Evolutionary conservation across 2,888 invertebrate genomes (phyloP).

Genomic region (Meteorus cinctellus): DNA sequence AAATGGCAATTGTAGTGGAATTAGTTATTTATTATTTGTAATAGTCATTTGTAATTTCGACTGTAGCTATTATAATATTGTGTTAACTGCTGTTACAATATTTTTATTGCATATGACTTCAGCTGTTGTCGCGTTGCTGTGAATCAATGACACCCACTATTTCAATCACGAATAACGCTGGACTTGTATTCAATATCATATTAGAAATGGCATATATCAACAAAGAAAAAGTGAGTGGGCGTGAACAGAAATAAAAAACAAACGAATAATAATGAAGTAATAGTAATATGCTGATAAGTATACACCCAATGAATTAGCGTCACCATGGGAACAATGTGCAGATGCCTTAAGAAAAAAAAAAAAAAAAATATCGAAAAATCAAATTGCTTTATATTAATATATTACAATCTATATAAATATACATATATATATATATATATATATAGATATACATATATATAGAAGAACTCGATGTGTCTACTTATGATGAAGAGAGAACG

Average conservation of each 20-base stretch:
- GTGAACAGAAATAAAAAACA: slow-evolving; percentile 17
- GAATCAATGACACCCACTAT: not conserved
- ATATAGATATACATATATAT: slow-evolving; percentile 40
- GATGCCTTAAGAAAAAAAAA: slow-evolving; percentile 56
- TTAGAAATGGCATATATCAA: slow-evolving; percentile 10
- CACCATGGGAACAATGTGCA: slow-evolving; percentile 38
- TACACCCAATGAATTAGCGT: slow-evolving; percentile 23
- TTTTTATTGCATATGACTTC: slow-evolving; percentile 26
- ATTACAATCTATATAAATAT: slow-evolving; percentile 34
- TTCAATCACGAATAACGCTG: slow-evolving; percentile 4
- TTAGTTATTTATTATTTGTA: slow-evolving; percentile 52
- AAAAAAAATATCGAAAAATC: slow-evolving; percentile 51
- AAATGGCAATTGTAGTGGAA: slow-evolving; percentile 55
- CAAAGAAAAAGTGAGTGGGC: not conserved
- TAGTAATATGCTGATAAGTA: slow-evolving; percentile 25
- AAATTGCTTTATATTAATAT: slow-evolving; percentile 59
- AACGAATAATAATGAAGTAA: slow-evolving; percentile 13
- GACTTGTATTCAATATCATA: slow-evolving; percentile 4
- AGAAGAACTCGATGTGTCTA: slow-evolving; percentile 45
- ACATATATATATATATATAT: slow-evolving; percentile 44
- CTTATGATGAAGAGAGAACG: slow-evolving; percentile 45
- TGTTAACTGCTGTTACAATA: slow-evolving; percentile 42
- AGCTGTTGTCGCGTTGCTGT: slow-evolving; percentile 23
- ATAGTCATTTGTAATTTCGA: slow-evolving; percentile 56
- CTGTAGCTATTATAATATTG: slow-evolving; percentile 42